Conservation (phyloP, 2,888 invertebrate species). For the Steromphala cineraria region DNA sequence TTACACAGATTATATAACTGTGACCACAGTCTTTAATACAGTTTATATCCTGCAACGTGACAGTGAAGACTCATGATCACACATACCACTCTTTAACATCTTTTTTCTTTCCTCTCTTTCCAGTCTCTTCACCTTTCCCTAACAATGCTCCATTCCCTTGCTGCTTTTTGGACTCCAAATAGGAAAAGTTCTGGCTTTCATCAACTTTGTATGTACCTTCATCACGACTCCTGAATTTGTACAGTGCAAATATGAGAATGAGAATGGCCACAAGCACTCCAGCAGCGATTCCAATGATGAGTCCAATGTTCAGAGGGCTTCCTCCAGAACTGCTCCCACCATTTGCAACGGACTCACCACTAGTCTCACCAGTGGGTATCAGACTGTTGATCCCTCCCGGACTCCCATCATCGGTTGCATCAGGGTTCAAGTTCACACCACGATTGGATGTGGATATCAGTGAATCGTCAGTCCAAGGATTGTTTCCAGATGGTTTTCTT, state of each 20-base stretch:
- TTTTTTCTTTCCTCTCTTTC: conserved; percentile 62
- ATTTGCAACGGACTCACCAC: conserved; percentile 20
- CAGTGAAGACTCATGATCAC: conserved; percentile 37
- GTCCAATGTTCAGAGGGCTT: conserved; percentile 56
- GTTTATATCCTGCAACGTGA: too few species aligned
- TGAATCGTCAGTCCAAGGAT: not conserved
- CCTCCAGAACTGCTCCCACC: conserved; percentile 15
- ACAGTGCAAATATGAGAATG: conserved; percentile 85
- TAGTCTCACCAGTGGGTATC: conserved; percentile 28
- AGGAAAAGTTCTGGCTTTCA: conserved; percentile 83
- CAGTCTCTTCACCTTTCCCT: conserved; percentile 46
- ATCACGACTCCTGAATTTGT: conserved; percentile 79
- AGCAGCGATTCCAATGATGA: conserved; percentile 92
- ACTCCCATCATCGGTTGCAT: not conserved
- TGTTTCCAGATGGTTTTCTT: not conserved
- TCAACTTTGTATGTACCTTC: conserved; percentile 96
- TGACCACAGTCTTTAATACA: too few species aligned
- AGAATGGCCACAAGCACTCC: conserved; percentile 89
- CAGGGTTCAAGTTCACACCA: not conserved
- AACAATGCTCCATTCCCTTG: conserved; percentile 63
- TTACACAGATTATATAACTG: too few species aligned
- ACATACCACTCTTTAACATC: conserved; percentile 73
- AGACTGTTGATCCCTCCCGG: not conserved
- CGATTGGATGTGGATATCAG: conserved; percentile 8
- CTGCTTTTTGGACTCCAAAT: conserved; percentile 66